These are phyloP conservation scores for Noctua comes DNA, from an alignment of 2,888 invertebrate genomes.

Conservation along the genomic window DNA sequence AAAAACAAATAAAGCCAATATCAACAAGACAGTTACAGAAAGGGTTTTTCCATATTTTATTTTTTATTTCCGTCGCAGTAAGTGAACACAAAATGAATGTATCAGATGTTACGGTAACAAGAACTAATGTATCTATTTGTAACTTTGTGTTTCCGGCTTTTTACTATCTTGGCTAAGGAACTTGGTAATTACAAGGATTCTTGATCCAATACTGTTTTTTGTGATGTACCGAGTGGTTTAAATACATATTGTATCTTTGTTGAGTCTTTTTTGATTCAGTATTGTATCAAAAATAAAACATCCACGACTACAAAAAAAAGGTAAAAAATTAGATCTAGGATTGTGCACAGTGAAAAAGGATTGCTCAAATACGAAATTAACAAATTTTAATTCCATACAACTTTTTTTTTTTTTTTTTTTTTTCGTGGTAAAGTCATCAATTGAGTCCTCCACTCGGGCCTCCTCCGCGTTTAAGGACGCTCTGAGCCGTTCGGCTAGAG, in stretches of 20 bases:
- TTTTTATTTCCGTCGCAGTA: slow-evolving; percentile 63
- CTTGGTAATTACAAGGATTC: slow-evolving; percentile 70
- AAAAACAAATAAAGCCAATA: background rate
- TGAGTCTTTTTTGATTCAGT: background rate
- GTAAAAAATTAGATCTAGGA: background rate
- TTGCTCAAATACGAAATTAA: background rate
- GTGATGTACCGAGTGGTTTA: background rate
- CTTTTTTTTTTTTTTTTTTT: too few relatives aligned
- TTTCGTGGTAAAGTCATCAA: too few relatives aligned
- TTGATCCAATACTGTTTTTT: background rate
- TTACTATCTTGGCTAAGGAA: slow-evolving; percentile 69
- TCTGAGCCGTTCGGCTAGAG: too few relatives aligned
- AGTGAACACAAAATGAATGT: slow-evolving; percentile 74
- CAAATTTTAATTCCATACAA: background rate
- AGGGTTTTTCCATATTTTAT: slow-evolving; percentile 42
- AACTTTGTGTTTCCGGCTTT: slow-evolving; percentile 84
- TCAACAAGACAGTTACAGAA: slow-evolving; percentile 28
- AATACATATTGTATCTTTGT: background rate
- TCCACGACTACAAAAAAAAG: background rate
- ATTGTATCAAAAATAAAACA: background rate
- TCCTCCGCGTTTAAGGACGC: too few relatives aligned
- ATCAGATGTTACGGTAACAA: slow-evolving; percentile 83
- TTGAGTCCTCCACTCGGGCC: too few relatives aligned
- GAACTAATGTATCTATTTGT: slow-evolving; percentile 88
- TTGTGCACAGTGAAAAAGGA: background rate